phyloP scores from a whole-genome alignment of 2,113 vertebrate genomes.

The Damaliscus lunatus region DNA sequence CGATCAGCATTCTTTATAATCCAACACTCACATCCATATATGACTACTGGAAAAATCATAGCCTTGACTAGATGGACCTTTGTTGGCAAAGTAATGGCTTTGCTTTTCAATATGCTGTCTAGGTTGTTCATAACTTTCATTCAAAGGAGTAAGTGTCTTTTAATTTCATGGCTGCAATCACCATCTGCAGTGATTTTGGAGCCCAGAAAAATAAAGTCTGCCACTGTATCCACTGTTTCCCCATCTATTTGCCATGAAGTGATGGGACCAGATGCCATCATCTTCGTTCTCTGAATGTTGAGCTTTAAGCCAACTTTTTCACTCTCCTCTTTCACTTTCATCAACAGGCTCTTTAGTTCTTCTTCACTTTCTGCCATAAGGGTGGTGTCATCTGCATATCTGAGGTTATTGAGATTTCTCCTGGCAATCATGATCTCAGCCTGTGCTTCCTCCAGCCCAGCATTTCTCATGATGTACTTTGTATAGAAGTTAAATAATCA shows the following conservation, averaged over 20 bases:
- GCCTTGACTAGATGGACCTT: background rate
- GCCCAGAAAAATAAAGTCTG: background rate
- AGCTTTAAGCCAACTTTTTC: background rate
- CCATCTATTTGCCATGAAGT: background rate
- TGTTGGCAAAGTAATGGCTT: background rate
- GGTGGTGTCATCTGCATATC: background rate
- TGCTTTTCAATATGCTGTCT: background rate
- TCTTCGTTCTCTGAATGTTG: background rate
- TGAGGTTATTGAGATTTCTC: background rate
- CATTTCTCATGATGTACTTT: background rate
- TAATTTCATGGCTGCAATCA: background rate
- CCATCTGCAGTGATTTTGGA: background rate
- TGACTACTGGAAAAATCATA: background rate
- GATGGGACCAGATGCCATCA: background rate
- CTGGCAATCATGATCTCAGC: background rate
- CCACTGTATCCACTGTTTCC: background rate
- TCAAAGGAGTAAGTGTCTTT: background rate
- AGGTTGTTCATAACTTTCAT: background rate
- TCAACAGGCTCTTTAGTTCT: too few species aligned
- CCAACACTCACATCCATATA: background rate
- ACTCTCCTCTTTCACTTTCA: too few species aligned
- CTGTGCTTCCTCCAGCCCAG: background rate
- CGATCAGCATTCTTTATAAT: background rate
- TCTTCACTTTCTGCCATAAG: background rate
- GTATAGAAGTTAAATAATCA: background rate